Conservation (phyloP, 1,140 invertebrate species). For the Drosophila equinoxialis region DNA sequence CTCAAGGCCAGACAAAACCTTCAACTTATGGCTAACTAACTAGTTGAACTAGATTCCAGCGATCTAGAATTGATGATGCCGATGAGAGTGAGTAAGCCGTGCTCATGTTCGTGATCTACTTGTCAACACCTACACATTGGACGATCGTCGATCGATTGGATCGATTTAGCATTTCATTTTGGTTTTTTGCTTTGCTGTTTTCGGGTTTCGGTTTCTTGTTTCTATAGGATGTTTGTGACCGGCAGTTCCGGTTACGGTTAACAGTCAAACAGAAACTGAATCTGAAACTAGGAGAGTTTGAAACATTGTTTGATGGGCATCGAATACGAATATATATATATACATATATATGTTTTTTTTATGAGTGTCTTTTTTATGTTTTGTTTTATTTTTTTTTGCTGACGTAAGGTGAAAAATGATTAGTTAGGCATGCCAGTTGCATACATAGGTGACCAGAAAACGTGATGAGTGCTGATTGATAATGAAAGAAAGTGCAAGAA, state of each 20-base stretch:
- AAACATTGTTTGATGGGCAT: background rate
- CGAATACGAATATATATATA: constrained; percentile 15
- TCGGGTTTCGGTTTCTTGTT: constrained; percentile 4
- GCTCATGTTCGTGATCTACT: constrained; percentile 72
- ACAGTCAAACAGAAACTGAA: background rate
- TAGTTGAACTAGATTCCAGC: constrained; percentile 69
- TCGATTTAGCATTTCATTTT: constrained; percentile 28
- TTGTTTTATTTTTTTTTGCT: constrained; percentile 6
- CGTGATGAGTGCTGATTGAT: constrained; percentile 16
- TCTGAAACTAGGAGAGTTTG: background rate
- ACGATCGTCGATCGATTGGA: background rate
- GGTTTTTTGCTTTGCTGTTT: background rate
- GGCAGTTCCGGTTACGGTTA: constrained; percentile 40
- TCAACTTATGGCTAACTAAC: constrained; percentile 67
- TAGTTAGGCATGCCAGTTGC: constrained; percentile 44
- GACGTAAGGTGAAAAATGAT: constrained; percentile 39
- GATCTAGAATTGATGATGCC: constrained; percentile 24
- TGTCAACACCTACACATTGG: constrained; percentile 68
- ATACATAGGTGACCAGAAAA: constrained; percentile 38
- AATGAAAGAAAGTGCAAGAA: constrained; percentile 18
- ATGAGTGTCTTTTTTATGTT: constrained; percentile 16
- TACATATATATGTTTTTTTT: constrained; percentile 1
- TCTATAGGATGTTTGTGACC: constrained; percentile 11
- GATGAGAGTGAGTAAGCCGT: constrained; percentile 33
- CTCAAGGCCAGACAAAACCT: constrained; percentile 50